Conservation (phyloP, 2,888 invertebrate species). For the Drosophila cognata region DNA sequence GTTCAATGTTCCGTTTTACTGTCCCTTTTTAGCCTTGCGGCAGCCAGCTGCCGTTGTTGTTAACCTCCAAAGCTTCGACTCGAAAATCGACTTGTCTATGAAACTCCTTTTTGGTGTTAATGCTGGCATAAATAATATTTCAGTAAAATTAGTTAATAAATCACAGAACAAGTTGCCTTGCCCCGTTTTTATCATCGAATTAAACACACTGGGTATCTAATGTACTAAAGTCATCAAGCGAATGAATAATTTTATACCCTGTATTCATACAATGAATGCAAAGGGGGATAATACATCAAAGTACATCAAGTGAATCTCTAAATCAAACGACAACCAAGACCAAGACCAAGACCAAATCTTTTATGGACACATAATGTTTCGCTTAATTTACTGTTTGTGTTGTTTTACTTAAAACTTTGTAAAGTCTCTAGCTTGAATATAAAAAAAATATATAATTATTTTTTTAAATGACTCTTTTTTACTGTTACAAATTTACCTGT, state of each 20-base stretch:
- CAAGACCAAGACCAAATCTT: not conserved
- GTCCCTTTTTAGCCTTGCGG: slow-evolving; percentile 31
- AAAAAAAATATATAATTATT: not conserved
- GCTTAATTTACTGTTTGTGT: not conserved
- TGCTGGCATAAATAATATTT: slow-evolving; percentile 64
- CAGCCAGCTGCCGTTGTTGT: slow-evolving; percentile 42
- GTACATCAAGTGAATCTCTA: not conserved
- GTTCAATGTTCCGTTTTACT: slow-evolving; percentile 62
- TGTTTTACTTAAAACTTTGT: not conserved
- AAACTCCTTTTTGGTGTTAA: slow-evolving; percentile 15
- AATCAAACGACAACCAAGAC: not conserved
- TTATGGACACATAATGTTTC: not conserved
- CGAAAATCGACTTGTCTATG: slow-evolving; percentile 21
- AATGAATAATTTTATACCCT: too few species aligned
- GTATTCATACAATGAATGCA: not conserved
- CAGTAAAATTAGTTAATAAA: slow-evolving; percentile 73
- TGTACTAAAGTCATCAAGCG: not conserved
- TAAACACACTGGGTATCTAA: not conserved
- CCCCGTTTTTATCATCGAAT: not conserved
- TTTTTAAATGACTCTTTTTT: slow-evolving; percentile 56
- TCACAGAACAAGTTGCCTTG: slow-evolving; percentile 42
- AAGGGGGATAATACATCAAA: not conserved
- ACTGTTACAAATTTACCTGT: slow-evolving; percentile 55
- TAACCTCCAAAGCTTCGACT: slow-evolving; percentile 22
- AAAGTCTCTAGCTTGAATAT: not conserved